Base-by-base conservation (phyloP, 2,888 invertebrate species). In the Mamestra brassicae region DNA sequence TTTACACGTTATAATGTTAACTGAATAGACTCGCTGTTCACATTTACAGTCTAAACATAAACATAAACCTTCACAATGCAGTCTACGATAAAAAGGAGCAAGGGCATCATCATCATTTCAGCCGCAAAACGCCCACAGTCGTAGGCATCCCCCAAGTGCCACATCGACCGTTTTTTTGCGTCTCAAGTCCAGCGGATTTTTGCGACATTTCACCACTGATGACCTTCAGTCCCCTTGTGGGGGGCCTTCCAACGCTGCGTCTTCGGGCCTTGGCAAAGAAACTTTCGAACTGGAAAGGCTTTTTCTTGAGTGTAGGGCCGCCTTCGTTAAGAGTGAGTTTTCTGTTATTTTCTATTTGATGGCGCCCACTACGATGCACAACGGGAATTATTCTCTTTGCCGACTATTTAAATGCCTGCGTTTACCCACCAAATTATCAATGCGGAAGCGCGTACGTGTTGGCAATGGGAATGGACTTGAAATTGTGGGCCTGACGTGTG, bases 391-490 rank as follows among this genome's bases (percentile, higher is more conserved):
- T 83, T 72, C 76, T 83, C 80, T 76, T 80, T 82, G 83, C 65
- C 11, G 61, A 80, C 69, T 83, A 82, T 82, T 80, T 82, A 83
- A 83, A 82, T 76, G 83, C 60, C 62, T 78, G 71, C 81, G 76
- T 82, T 83, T 80, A 73, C 70, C 54, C 45, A 50, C 67, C 70
- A 80, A 82, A 82, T 82, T 83, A 82, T 82, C 83, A 83, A 83
- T 76, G 80, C 76, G 61, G 76, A 72, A 76, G 54, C 70, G 72
- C 61, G 80, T 83, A 76, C 80, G 80, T 72, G 80, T 61, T 50
- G n/a, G 71, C 57, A 78, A 75, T 83, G 68, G 54, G 17, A 83
- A 81, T 74, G 64, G 64, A 69, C 71, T 81, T 57, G 17, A 55
- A 71, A 79, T 63, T 75, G 52, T 71, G 36, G 5, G 61, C 3